Base-by-base conservation (phyloP, 2,888 invertebrate species). In the Podabrus alpinus region DNA sequence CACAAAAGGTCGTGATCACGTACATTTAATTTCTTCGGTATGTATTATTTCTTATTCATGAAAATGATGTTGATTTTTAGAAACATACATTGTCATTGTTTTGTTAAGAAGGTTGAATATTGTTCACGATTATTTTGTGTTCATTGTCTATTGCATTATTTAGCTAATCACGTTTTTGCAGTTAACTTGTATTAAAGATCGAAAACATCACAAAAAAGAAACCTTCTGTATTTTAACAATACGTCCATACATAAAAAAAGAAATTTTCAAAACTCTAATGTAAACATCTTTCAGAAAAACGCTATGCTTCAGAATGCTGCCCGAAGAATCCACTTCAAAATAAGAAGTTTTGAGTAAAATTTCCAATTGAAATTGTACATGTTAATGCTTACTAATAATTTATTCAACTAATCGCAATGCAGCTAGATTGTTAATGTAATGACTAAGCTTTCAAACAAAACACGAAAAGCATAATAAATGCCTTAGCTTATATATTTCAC, bases 41-140 rank as follows among this genome's bases (percentile, higher is more conserved):
- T 80, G 81, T 81, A 81, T 82, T 80, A 82, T 82, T 82, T 81
- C 80, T 78, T 75, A 81, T 81, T 81, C 82, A 82, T 82, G 82
- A 82, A 82, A 82, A 66, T 75, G 75, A 75, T 77, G 77, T 77
- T 68, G 68, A 71, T 73, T 77, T 77, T 77, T 72, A 73, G 70
- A 76, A 76, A 74, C 73, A 71, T 66, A 76, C 72, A 68, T 72
- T 61, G 73, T 76, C 73, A 76, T 76, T 76, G 76, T 76, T 76
- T 77, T 69, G 61, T 75, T 73, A 66, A 64, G 71, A 77, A 73
- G 73, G 74, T 68, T 75, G 75, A 78, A 79, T 78, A 78, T 75
- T 78, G 77, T 81, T 81, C 80, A 81, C 80, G 80, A 80, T 78
- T 74, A 79, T 79, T 79, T 78, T 80, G 76, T 80, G 80, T 81